phyloP scores from a whole-genome alignment of 2,113 vertebrate species.

The Sterna hirundo region DNA sequence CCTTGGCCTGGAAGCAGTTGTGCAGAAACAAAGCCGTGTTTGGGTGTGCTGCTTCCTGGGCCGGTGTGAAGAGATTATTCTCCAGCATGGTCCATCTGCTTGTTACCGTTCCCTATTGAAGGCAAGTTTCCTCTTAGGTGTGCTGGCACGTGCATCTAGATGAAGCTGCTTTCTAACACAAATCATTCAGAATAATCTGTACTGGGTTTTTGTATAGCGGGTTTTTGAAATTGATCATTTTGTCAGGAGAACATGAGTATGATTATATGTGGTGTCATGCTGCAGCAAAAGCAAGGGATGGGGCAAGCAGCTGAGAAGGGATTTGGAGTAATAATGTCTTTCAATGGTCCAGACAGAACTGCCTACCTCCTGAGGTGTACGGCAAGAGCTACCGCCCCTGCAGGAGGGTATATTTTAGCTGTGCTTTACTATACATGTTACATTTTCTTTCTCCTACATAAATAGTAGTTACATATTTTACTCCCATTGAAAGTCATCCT shows the following conservation, averaged over 20 bases:
- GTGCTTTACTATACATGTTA: background rate
- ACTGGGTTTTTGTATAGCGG: background rate
- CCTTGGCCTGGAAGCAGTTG: background rate
- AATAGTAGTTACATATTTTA: background rate
- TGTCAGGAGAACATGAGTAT: background rate
- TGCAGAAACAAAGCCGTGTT: background rate
- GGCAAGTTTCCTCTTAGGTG: background rate
- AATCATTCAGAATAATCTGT: background rate
- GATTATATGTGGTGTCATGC: background rate
- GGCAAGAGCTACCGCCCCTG: background rate
- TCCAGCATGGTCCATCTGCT: background rate
- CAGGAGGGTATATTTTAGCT: background rate
- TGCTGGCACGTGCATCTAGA: background rate
- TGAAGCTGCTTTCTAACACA: background rate
- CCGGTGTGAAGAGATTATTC: background rate
- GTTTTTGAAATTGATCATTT: background rate
- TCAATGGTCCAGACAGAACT: background rate
- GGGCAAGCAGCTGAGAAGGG: background rate
- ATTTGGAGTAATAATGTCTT: background rate
- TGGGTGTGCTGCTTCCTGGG: background rate
- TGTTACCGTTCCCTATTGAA: background rate
- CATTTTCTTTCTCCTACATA: background rate
- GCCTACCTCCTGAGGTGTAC: background rate
- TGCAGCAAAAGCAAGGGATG: background rate
- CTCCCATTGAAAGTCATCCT: background rate